Evolutionary conservation across 2,113 vertebrate species (phyloP).

Genomic region (Syrrhaptes paradoxus): DNA sequence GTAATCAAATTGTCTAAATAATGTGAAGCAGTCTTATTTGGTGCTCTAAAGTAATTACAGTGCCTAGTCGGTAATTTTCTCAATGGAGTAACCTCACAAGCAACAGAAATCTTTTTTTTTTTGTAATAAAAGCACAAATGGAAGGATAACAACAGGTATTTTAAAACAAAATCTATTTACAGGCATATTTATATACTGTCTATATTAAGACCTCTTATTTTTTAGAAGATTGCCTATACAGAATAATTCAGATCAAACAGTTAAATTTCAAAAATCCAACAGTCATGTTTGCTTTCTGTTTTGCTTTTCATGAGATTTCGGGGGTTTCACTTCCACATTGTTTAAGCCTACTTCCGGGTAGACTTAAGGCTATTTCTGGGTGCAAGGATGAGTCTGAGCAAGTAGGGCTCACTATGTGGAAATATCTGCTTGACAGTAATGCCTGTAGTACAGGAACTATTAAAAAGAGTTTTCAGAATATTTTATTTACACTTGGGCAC

Average conservation of each 20-base stretch:
- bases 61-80: conserved; percentile 49
- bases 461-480: not conserved
- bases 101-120: conserved; percentile 6
- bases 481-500: not conserved
- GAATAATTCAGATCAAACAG: not conserved
- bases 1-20: conserved; percentile 66
- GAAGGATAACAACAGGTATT: conserved; percentile 25
- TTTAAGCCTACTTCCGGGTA: not conserved
- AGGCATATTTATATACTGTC: not conserved
- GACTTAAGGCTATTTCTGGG: not conserved
- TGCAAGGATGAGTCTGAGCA: not conserved
- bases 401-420: not conserved
- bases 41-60: conserved; percentile 52
- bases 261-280: not conserved
- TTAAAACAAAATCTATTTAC: not conserved
- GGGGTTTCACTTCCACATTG: not conserved
- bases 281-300: not conserved
- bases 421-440: not conserved
- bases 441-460: not conserved
- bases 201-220: conserved; percentile 21
- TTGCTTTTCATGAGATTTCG: not conserved
- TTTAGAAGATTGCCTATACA: conserved; percentile 11
- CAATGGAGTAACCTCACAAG: not conserved
- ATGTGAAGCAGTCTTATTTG: conserved; percentile 34
- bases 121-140: not conserved